phyloP scores from a whole-genome alignment of 2,797 vertebrate species.

The Tragopan temminckii region DNA sequence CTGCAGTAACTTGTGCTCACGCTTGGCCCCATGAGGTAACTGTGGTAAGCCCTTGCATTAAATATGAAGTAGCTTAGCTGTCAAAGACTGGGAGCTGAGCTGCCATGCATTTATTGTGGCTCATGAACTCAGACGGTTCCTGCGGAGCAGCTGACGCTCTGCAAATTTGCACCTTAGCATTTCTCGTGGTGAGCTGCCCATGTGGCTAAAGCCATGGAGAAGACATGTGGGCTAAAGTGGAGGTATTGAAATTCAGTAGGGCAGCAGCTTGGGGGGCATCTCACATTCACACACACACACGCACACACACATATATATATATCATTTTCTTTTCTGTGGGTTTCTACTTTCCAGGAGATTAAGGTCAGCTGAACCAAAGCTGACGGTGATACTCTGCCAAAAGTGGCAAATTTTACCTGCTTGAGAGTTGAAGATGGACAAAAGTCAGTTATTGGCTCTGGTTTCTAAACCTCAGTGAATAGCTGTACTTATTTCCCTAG shows the following conservation, averaged over 20 bases:
- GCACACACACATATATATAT: fast-evolving
- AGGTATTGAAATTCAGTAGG: not conserved
- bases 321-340: not conserved
- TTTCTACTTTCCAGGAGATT: not conserved
- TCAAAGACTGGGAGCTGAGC: not conserved
- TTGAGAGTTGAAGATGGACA: not conserved
- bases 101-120: not conserved
- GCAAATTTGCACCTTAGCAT: not conserved
- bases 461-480: not conserved
- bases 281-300: not conserved
- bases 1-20: not conserved
- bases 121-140: not conserved
- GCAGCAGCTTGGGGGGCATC: not conserved
- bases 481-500: not conserved
- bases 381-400: conserved; percentile 5
- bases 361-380: conserved; percentile 15
- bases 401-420: conserved; percentile 15
- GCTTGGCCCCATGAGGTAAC: not conserved
- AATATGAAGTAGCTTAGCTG: conserved; percentile 15
- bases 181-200: not conserved
- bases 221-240: not conserved
- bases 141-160: not conserved
- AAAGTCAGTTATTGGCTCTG: not conserved
- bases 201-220: not conserved
- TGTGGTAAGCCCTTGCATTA: conserved; percentile 8